Conservation (phyloP, 2,888 invertebrate genomes). For the Drosophila kuntzei region DNA sequence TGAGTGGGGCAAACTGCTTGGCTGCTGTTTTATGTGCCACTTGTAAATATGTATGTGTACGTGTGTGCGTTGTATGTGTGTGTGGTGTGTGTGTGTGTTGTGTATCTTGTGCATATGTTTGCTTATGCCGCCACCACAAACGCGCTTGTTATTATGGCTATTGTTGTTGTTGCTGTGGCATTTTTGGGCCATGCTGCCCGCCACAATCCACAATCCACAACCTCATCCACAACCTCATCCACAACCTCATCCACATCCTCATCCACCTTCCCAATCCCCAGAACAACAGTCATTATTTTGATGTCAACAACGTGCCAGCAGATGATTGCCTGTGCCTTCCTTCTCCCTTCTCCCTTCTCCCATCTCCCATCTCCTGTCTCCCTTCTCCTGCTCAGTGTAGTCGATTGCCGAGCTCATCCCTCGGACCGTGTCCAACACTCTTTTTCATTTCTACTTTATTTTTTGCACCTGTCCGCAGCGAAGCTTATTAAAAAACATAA, state of each 20-base stretch:
- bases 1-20: slow-evolving; percentile 53
- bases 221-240: slow-evolving; percentile 15
- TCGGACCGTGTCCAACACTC: slow-evolving; percentile 53
- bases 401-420: background rate
- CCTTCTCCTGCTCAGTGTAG: background rate
- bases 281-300: slow-evolving; percentile 70
- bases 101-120: slow-evolving; percentile 64
- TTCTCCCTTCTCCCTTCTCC: background rate
- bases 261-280: slow-evolving; percentile 36
- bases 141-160: slow-evolving; percentile 34
- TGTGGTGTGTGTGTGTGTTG: slow-evolving; percentile 22
- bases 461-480: slow-evolving; percentile 67
- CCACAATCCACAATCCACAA: slow-evolving; percentile 26
- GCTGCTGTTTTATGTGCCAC: slow-evolving; percentile 55
- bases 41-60: slow-evolving; percentile 27
- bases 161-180: slow-evolving; percentile 41
- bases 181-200: slow-evolving; percentile 41
- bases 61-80: slow-evolving; percentile 19
- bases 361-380: background rate
- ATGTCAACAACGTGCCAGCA: slow-evolving; percentile 76
- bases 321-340: slow-evolving; percentile 60
- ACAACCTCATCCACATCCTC: slow-evolving; percentile 6
- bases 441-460: slow-evolving; percentile 58
- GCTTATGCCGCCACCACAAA: slow-evolving; percentile 48
- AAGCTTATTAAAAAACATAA: slow-evolving; percentile 69